phyloP scores from a whole-genome alignment of 2,797 vertebrate species.

The Falco columbarius region DNA sequence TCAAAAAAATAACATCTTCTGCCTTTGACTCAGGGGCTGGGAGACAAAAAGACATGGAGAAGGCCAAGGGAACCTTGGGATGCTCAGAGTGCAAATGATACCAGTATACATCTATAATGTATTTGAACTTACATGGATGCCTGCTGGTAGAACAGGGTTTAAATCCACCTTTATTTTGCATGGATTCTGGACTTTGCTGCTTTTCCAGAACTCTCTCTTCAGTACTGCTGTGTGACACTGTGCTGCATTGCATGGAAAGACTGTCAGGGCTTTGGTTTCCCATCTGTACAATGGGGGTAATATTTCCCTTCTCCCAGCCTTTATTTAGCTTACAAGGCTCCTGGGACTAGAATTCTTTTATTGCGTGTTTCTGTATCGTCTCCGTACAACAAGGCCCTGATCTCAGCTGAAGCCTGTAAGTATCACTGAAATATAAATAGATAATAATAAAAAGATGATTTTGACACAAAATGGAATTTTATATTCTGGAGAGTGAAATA shows the following conservation, averaged over 20 bases:
- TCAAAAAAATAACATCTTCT: not conserved
- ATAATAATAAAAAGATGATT: slow-evolving; percentile 53
- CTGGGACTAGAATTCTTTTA: not conserved
- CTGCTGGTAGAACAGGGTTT: not conserved
- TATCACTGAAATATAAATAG: slow-evolving; percentile 42
- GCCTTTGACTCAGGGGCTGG: not conserved
- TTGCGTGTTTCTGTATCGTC: not conserved
- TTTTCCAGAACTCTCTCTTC: not conserved
- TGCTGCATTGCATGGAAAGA: not conserved
- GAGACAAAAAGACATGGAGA: not conserved
- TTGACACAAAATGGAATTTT: slow-evolving; percentile 54
- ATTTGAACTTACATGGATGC: not conserved
- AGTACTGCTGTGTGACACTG: not conserved
- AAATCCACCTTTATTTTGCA: not conserved
- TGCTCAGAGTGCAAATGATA: not conserved
- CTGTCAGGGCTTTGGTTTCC: not conserved
- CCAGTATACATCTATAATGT: not conserved
- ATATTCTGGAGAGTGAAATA: slow-evolving; percentile 34
- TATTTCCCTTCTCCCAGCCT: slow-evolving; percentile 7
- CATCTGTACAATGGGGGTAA: not conserved
- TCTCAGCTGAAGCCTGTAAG: slow-evolving; percentile 18
- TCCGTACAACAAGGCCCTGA: not conserved
- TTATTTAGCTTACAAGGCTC: not conserved
- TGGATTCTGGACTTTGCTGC: not conserved
- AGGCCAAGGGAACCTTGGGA: not conserved